A percentile compares a stretch with the other conserved stretches of the same genome.
Conservation (phyloP, 2,888 invertebrate genomes). For the Tetramorium bicarinatum region DNA sequence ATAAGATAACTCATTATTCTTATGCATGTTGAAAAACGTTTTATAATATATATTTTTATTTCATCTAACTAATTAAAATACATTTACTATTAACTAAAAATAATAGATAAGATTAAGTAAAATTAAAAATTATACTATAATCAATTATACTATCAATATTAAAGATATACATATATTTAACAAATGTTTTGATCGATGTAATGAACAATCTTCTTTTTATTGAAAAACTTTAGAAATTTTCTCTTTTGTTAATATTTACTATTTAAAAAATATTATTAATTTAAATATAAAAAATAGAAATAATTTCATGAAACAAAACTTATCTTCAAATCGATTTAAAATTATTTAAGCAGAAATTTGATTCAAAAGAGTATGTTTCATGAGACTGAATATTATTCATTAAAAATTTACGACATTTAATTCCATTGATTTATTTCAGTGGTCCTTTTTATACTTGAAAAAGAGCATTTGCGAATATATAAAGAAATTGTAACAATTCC, state of each 20-base stretch:
- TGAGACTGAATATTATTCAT: background rate
- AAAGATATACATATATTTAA: background rate
- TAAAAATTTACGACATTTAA: background rate
- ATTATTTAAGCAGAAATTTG: slow-evolving; percentile 5
- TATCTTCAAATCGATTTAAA: background rate
- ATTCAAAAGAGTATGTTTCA: background rate
- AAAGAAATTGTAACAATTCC: background rate
- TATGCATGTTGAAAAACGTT: background rate
- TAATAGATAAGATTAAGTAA: background rate
- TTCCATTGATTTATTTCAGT: background rate
- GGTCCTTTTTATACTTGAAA: background rate
- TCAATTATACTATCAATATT: background rate
- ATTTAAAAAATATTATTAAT: background rate
- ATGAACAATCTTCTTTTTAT: background rate
- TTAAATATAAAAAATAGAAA: background rate
- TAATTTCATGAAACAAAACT: background rate
- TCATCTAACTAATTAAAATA: background rate
- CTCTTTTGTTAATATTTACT: background rate
- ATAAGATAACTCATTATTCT: background rate
- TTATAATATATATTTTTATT: background rate
- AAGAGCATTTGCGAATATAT: background rate
- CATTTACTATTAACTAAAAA: slow-evolving; percentile 3
- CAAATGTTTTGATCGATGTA: background rate
- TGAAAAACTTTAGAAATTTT: background rate
- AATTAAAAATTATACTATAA: background rate